Evolutionary conservation across 2,797 vertebrate species (phyloP).

Genomic region (Astyanax mexicanus): DNA sequence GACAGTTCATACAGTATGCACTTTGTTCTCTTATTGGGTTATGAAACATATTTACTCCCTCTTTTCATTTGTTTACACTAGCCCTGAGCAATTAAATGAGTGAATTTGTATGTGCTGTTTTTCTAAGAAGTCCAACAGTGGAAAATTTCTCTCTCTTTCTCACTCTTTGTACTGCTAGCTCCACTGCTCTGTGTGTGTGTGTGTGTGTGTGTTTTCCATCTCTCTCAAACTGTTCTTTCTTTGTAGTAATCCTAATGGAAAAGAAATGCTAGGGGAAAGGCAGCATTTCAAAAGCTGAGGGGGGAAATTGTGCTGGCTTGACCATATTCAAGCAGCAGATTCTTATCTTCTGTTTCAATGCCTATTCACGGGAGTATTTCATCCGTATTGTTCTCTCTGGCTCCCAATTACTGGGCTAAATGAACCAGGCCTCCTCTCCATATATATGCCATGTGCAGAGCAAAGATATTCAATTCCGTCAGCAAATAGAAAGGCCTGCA

Average conservation of each 20-base stretch:
- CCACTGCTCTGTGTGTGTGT: not conserved
- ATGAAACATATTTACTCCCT: not conserved
- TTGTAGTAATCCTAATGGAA: constrained; percentile 34
- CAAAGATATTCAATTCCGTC: constrained; percentile 70
- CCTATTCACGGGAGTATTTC: constrained; percentile 68
- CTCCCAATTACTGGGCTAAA: constrained; percentile 74
- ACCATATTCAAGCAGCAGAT: constrained; percentile 64
- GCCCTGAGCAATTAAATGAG: constrained; percentile 23
- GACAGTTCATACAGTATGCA: not conserved
- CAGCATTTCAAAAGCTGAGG: constrained; percentile 14
- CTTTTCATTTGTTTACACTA: constrained; percentile 7
- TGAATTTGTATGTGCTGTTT: constrained; percentile 2
- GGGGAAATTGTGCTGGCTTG: constrained; percentile 62
- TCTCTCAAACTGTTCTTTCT: constrained; percentile 13
- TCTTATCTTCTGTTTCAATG: constrained; percentile 70
- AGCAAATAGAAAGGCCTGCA: constrained; percentile 65
- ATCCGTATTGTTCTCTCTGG: constrained; percentile 60
- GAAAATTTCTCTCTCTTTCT: not conserved
- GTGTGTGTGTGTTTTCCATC: not conserved
- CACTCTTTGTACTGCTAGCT: not conserved
- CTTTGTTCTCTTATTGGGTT: not conserved
- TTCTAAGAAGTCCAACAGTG: constrained; percentile 7
- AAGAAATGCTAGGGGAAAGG: not conserved
- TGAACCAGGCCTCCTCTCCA: constrained; percentile 72
- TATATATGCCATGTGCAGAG: constrained; percentile 69